A percentile compares a stretch with the other conserved stretches of the same genome.
phyloP scores from a whole-genome alignment of 2,888 invertebrate genomes.

The Lycia hirtaria region DNA sequence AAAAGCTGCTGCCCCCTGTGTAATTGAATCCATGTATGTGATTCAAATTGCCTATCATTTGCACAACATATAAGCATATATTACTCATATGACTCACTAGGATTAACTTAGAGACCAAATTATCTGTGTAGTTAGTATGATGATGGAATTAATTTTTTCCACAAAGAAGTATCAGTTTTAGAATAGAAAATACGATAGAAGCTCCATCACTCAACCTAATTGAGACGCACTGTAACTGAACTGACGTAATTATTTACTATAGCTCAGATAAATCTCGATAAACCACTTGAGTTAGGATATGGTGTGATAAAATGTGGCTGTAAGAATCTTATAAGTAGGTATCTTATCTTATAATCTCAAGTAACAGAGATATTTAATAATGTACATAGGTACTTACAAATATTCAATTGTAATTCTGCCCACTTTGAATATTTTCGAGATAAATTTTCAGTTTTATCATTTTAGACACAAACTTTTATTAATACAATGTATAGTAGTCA shows the following conservation, averaged over 20 bases:
- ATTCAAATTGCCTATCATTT: background rate
- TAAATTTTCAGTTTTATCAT: too few relatives aligned
- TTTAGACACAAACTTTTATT: too few relatives aligned
- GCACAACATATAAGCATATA: background rate
- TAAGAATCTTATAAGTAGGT: too few relatives aligned
- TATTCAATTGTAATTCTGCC: background rate
- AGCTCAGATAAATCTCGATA: background rate
- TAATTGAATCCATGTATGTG: too few relatives aligned
- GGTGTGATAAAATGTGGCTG: too few relatives aligned
- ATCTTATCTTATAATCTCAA: too few relatives aligned
- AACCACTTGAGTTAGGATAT: background rate
- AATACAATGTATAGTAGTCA: too few relatives aligned
- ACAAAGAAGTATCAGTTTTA: background rate
- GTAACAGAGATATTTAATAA: too few relatives aligned
- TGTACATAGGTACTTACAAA: too few relatives aligned
- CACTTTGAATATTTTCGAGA: background rate
- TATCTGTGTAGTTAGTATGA: background rate
- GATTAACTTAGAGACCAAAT: background rate
- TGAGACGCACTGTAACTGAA: background rate
- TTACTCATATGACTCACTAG: background rate
- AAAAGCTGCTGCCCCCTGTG: too few relatives aligned
- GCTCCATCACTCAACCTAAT: background rate
- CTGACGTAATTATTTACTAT: slow-evolving; percentile 3
- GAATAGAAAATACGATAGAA: background rate
- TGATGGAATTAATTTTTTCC: background rate